A percentile compares a stretch with the other conserved stretches of the same genome.
phyloP scores from a whole-genome alignment of 2,888 invertebrate genomes.

The Eubasilissa splendida region DNA sequence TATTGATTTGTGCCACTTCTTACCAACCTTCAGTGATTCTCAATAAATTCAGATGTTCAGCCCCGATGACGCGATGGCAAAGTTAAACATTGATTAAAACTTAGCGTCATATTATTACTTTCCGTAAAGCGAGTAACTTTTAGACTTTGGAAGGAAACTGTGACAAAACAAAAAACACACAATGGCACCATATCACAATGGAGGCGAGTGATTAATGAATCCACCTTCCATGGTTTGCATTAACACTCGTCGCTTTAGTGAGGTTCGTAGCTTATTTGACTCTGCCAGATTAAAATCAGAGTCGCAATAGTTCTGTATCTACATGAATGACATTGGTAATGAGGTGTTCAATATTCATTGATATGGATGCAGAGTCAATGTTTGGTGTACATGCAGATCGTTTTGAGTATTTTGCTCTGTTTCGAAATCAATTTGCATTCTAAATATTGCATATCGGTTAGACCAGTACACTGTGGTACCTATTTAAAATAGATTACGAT shows the following conservation, averaged over 20 bases:
- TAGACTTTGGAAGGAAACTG: constrained; percentile 12
- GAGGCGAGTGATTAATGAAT: constrained; percentile 11
- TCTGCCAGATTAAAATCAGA: not conserved
- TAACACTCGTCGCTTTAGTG: not conserved
- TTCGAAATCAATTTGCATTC: too few species aligned
- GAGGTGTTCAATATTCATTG: too few species aligned
- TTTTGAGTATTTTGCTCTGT: too few species aligned
- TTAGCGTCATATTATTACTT: constrained; percentile 14
- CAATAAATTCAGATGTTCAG: too few species aligned
- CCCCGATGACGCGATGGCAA: not conserved
- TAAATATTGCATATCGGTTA: too few species aligned
- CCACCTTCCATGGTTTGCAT: constrained; percentile 1
- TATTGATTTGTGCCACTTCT: too few species aligned
- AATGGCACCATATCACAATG: constrained; percentile 16
- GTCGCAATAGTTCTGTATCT: not conserved
- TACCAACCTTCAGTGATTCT: too few species aligned
- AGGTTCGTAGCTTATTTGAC: constrained; percentile 1
- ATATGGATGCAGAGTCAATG: too few species aligned
- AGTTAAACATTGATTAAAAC: constrained; percentile 28
- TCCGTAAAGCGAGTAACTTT: constrained; percentile 1
- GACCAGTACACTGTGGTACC: too few species aligned
- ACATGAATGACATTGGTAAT: too few species aligned
- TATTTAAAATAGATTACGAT: too few species aligned
- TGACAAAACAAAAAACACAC: constrained; percentile 11
- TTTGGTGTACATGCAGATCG: too few species aligned